Base-by-base conservation (phyloP, 2,113 vertebrate species). In the Dicrurus megarhynchus region DNA sequence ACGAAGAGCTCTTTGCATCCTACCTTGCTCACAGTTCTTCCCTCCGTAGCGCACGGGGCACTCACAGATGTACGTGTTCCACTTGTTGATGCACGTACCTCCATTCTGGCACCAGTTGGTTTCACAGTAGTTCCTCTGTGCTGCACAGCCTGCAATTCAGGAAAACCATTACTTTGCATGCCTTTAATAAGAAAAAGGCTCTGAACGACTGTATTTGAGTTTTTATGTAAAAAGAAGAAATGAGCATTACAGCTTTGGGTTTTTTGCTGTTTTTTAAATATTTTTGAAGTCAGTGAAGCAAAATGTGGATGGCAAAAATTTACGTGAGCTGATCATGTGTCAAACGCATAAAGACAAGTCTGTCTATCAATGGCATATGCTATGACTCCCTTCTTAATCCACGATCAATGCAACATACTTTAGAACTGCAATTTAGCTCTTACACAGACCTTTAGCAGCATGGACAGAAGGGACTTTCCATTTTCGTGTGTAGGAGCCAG, bases 21-120 rank as follows among this genome's bases (percentile, higher is more conserved):
- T 90, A 99, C 99, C 99, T 98, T 99, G 99, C 90, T 99, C 99
- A 1, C 99, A 99, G 97, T 99, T 99, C 91, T 99, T 99, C n/a
- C 99, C 99, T 3, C 99, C 99, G 0, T 98, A 99, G 22, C 96
- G 98, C 8, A 98, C 96, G 0, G 99, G 98, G 67, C 99, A 99
- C 71, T 98, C 97, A 0, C 99, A 99, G 83, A 97, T 97, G 92
- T 99, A 99, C 0, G 98, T 99, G 97, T 98, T 98, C 99, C 99
- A 99, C 95, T 98, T 98, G 97, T 98, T 99, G 84, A 99, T 49
- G 20, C 99, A 99, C 0, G 98, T 98, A 35, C 99, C 99, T 73
- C 99, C 99, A 0, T 99, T 99, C 95, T 99, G 99, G 97, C 99
- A 99, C 94, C 98, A 89, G 30, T 89, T 96, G 21, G 69, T 97